Evolutionary conservation across 1,140 invertebrate genomes (phyloP), one percentile per base, ranked within the genome.

Genomic region (Drosophila nannoptera): DNA sequence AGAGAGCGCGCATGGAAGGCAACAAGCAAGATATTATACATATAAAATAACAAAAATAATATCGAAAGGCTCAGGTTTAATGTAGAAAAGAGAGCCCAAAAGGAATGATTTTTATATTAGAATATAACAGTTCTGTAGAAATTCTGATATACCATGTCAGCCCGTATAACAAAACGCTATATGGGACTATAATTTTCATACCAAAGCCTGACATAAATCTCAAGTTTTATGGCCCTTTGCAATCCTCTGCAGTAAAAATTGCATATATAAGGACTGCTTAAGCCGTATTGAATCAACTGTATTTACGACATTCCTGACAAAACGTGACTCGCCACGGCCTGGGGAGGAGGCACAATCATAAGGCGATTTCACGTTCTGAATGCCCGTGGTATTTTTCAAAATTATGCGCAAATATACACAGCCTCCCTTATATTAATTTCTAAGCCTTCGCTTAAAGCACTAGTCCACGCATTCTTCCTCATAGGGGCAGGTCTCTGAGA

Each of bases 231-330:
- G 8, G 35, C 11, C 59, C 14, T 53, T 62, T 32, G 40, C 58
- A 40, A 67, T 32, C 52, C 52, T 64, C 31, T 53, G 48, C 64
- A 59, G 35, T 63, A 63, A 69, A 55, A 49, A 16, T 16, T 6
- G 29, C 6, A 36, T 29, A 53, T 9, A 32, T 2, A 42, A 8
- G 12, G 33, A 38, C 32, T 54, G 32, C 7, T 35, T 32, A 33
- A 40, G 58, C 42, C n/a, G 8, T 29, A 29, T 9, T 38, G 29
- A 43, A 55, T 55, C 53, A 62, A 54, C 48, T 46, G 58, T 68
- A 68, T 68, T 68, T 68, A 68, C 62, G 65, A 61, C 58, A 31
- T 42, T 49, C 65, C 33, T 7, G 61, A n/a, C 40, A 22, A 54
- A 29, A 31, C 8, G 49, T 32, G 49, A 12, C n/a, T 9, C 35